These are phyloP conservation scores for Lissocephala sabroskyi DNA, from an alignment of 2,888 invertebrate genomes.

Conservation along the genomic window DNA sequence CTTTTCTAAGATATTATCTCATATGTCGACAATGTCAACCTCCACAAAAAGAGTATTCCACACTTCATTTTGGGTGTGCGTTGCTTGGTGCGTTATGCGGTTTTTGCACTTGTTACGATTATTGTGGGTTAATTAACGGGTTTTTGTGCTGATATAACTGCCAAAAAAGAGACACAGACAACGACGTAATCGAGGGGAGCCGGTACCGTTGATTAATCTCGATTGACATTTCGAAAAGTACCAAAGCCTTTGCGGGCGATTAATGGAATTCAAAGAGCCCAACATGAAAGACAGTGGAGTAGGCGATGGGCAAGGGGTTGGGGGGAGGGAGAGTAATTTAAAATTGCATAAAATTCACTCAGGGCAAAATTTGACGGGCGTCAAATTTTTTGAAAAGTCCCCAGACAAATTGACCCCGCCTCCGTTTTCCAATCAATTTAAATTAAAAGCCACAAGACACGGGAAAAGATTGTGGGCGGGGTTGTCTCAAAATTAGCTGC, in stretches of 20 bases:
- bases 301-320: no score
- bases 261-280: no score
- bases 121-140: slow-evolving; percentile 44
- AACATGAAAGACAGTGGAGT: no score
- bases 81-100: no score
- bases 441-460: slow-evolving; percentile 37
- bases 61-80: no score
- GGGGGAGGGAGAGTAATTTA: neutral
- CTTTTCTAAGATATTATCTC: no score
- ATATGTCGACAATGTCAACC: no score
- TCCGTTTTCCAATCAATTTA: slow-evolving; percentile 42
- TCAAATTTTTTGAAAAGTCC: slow-evolving; percentile 40
- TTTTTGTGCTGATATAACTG: slow-evolving; percentile 12
- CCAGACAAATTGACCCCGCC: slow-evolving; percentile 17
- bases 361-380: slow-evolving; percentile 26
- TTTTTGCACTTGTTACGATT: slow-evolving; percentile 43
- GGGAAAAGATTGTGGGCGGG: no score
- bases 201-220: neutral
- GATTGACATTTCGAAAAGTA: neutral
- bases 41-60: no score
- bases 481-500: slow-evolving; percentile 55
- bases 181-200: no score
- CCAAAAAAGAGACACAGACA: no score
- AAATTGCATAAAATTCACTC: neutral
- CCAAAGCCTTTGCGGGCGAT: no score